Conservation (phyloP, 1,140 invertebrate species). For the Drosophila funebris region DNA sequence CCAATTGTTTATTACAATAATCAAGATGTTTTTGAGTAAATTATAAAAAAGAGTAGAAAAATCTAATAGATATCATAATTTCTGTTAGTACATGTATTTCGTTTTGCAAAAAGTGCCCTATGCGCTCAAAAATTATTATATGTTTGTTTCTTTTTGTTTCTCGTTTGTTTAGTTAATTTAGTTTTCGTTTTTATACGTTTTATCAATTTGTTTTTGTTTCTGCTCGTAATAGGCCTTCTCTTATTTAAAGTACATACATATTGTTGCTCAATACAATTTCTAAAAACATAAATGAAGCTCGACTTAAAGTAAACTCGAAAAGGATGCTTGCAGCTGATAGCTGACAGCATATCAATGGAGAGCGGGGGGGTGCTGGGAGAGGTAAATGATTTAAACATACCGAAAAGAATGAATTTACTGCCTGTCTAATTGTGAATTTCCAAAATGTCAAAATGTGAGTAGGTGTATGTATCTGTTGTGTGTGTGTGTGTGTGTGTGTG, state of each 20-base stretch:
- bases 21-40: slow-evolving; percentile 74
- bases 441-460: slow-evolving; percentile 67
- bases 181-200: slow-evolving; percentile 40
- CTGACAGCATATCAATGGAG: slow-evolving; percentile 19
- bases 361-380: slow-evolving; percentile 25
- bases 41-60: slow-evolving; percentile 82
- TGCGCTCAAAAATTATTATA: slow-evolving; percentile 80
- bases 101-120: slow-evolving; percentile 78
- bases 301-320: slow-evolving; percentile 69
- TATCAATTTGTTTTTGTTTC: slow-evolving; percentile 35
- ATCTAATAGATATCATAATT: slow-evolving; percentile 74
- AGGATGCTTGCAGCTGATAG: slow-evolving; percentile 28
- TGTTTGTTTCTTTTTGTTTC: slow-evolving; percentile 33
- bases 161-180: slow-evolving; percentile 35
- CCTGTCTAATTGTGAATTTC: slow-evolving; percentile 78
- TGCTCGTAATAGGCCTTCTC: slow-evolving; percentile 20
- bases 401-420: slow-evolving; percentile 66
- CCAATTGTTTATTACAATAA: slow-evolving; percentile 62
- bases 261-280: slow-evolving; percentile 61
- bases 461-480: slow-evolving; percentile 24
- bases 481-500: slow-evolving; percentile 32
- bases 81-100: slow-evolving; percentile 59
- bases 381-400: slow-evolving; percentile 48
- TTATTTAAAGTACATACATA: slow-evolving; percentile 60
- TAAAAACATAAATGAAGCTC: slow-evolving; percentile 69